A percentile compares a stretch with the other conserved stretches of the same genome.
These are phyloP conservation scores for Pachyrhynchus sulphureomaculatus DNA, from an alignment of 1,140 invertebrate genomes.

Conservation along the genomic window DNA sequence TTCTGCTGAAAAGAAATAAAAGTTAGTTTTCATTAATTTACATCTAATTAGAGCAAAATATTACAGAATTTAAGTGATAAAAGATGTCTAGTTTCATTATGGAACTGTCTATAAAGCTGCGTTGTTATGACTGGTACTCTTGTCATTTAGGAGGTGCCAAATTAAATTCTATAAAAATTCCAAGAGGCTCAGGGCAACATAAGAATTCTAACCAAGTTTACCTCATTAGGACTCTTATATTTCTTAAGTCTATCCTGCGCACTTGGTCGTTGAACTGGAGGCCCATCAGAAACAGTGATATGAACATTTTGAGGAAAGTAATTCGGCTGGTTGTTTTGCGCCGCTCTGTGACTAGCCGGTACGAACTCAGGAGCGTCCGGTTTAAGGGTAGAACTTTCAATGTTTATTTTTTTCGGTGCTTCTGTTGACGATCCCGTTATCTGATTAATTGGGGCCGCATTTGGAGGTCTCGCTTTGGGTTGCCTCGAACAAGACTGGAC, in stretches of 20 bases:
- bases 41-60: neutral
- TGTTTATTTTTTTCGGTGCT: neutral
- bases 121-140: too few species aligned
- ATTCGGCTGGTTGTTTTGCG: neutral
- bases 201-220: too few species aligned
- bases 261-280: neutral
- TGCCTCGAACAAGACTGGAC: neutral
- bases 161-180: too few species aligned
- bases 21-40: too few species aligned
- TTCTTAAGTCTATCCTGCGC: conserved; percentile 26
- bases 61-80: neutral
- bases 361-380: conserved; percentile 35
- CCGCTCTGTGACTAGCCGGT: conserved; percentile 6
- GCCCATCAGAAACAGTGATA: neutral
- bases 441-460: neutral
- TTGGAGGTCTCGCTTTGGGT: neutral
- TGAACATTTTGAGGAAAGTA: neutral
- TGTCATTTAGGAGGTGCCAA: too few species aligned
- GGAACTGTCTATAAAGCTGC: too few species aligned
- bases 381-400: conserved; percentile 26
- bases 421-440: neutral
- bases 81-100: too few species aligned
- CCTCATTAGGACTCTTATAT: conserved; percentile 10
- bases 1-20: neutral
- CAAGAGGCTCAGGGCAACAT: too few species aligned